phyloP scores from a whole-genome alignment of 2,797 vertebrate species.

The Cuculus canorus region DNA sequence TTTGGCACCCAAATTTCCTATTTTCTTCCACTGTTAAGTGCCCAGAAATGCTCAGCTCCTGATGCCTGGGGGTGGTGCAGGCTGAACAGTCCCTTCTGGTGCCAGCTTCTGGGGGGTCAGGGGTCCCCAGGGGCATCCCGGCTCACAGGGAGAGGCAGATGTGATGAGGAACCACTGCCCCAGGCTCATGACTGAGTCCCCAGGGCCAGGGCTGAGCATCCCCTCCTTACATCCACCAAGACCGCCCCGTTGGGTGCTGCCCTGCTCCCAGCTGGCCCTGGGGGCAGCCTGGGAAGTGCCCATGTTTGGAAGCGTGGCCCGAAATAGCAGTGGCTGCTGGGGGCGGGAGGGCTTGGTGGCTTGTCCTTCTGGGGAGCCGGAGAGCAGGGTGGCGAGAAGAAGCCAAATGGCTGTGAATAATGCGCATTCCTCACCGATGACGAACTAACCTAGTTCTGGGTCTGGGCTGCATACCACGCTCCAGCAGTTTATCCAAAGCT shows the following conservation, averaged over 20 bases:
- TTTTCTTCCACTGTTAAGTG: not conserved
- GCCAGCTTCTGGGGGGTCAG: not conserved
- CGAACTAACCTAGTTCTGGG: not conserved
- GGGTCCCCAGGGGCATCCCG: not conserved
- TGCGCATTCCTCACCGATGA: conserved; percentile 39
- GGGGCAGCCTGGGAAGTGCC: not conserved
- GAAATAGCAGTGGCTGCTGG: not conserved
- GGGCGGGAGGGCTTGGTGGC: not conserved
- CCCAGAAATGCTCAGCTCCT: not conserved
- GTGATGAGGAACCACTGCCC: not conserved
- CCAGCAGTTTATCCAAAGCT: not conserved
- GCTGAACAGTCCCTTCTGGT: not conserved
- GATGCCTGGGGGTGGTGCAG: not conserved
- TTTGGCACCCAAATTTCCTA: not conserved
- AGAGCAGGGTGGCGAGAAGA: not conserved
- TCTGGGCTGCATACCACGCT: not conserved
- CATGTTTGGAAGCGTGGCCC: conserved; percentile 21
- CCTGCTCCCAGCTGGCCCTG: not conserved
- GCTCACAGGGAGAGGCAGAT: not conserved
- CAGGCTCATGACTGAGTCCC: not conserved
- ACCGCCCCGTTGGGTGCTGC: not conserved
- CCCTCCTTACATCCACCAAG: not conserved
- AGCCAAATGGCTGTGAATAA: conserved; percentile 35
- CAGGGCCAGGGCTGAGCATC: not conserved
- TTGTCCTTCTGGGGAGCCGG: not conserved